Percentiles rank a stretch among this genome's conserved stretches.
Conservation (phyloP, 92 coral and sea anemone species). For the Zoanthus solanderi region DNA sequence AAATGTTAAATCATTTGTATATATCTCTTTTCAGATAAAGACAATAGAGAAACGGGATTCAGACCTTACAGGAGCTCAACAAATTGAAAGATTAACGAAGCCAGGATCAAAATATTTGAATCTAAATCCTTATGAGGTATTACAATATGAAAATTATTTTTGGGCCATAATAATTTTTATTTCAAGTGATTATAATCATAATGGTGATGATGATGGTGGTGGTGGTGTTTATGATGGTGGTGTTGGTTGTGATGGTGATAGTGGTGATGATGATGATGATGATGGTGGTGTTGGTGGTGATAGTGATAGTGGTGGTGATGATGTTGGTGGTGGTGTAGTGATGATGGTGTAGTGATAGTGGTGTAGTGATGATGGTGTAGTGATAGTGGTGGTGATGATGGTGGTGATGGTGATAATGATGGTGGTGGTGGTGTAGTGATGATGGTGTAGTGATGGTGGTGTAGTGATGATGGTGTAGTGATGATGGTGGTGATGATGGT, state of each 20-base stretch:
- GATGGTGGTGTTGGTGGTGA: background rate
- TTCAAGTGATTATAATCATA: background rate
- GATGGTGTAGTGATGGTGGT: too few species aligned
- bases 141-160: background rate
- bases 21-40: slow-evolving; percentile 73
- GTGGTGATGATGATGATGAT: background rate
- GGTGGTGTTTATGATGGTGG: too few species aligned
- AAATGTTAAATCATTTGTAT: background rate
- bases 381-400: too few species aligned
- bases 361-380: too few species aligned
- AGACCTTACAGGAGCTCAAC: slow-evolving; percentile 89
- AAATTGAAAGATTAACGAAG: slow-evolving; percentile 90
- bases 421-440: too few species aligned
- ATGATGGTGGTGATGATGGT: too few species aligned
- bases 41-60: slow-evolving; percentile 91
- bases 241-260: too few species aligned
- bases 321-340: background rate
- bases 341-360: background rate
- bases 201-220: background rate
- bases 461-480: too few species aligned
- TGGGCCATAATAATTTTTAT: background rate
- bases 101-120: slow-evolving; percentile 95
- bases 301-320: background rate
- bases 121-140: slow-evolving; percentile 95
- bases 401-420: too few species aligned